A percentile compares a stretch with the other conserved stretches of the same genome.
These are phyloP conservation scores for Bombus haemorrhoidalis DNA, from an alignment of 1,140 invertebrate species.

Conservation along the genomic window DNA sequence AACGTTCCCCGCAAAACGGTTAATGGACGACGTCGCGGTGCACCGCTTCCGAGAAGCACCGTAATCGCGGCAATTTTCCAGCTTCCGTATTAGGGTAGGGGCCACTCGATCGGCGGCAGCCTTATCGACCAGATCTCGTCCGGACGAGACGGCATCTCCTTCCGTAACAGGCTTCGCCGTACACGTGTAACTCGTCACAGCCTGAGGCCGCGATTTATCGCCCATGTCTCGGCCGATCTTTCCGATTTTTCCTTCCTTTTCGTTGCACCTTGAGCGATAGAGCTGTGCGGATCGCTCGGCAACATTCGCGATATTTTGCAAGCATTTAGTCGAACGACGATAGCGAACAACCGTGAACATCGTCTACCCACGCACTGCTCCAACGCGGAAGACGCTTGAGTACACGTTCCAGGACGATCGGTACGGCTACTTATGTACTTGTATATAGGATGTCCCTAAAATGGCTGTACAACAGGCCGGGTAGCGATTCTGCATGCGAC, in stretches of 20 bases:
- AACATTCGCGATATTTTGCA: no score
- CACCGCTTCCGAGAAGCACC: conserved; percentile 51
- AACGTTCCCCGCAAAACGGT: conserved; percentile 41
- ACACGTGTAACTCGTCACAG: background rate
- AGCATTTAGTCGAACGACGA: no score
- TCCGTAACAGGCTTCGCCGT: conserved; percentile 11
- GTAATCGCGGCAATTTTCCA: conserved; percentile 64
- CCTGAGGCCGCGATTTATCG: conserved; percentile 15
- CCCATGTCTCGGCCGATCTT: background rate
- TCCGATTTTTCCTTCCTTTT: background rate
- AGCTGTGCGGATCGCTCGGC: no score
- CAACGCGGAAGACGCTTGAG: no score
- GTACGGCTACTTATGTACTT: no score
- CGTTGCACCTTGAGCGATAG: background rate
- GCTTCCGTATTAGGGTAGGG: conserved; percentile 49
- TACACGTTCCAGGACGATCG: no score
- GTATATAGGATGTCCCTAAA: no score
- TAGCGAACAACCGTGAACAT: no score
- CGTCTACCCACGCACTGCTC: no score
- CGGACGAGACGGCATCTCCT: background rate
- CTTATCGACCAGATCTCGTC: conserved; percentile 17
- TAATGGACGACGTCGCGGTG: conserved; percentile 31
- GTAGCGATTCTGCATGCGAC: no score
- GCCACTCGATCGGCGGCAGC: background rate
- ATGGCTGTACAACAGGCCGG: no score